Evolutionary conservation across 2,888 invertebrate genomes (phyloP), one percentile per base, ranked within the genome.

Genomic region (Tachina lurida): DNA sequence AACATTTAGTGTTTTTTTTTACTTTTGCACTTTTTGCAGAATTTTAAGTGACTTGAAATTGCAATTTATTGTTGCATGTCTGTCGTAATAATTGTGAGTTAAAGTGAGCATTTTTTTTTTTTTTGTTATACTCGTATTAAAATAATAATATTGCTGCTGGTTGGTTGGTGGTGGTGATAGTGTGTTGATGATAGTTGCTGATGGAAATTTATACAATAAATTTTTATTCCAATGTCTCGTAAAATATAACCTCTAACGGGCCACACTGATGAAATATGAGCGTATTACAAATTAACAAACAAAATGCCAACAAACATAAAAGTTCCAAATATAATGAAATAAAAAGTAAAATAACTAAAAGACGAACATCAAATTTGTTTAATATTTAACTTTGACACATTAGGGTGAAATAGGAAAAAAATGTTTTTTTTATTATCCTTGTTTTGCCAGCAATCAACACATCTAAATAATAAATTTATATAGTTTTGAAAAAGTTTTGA

Each of bases 1-100:
- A 74, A 43, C 62, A 54, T 68, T 65, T 76, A n/a, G 41, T 62
- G 47, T 54, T 65, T 10, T 63, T 67, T 19, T 47, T 54, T 67
- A 52, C 15, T 45, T 49, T 49, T 41, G 47, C 56, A 43, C 75
- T 74, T 80, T 90, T 89, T 90, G 89, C 89, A 89, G 89, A 90
- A 90, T 89, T 89, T 90, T 89, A 91, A 91, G 90, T 90, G 91
- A 91, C 91, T 91, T 90, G 91, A 90, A 91, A 90, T 91, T 91
- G 90, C 90, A 90, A 91, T 91, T 91, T 91, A 91, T 91, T 89
- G 91, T 89, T 79, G 89, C 86, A 87, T 88, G 88, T 88, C 89
- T 86, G 86, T 86, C 86, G 79, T 41, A 83, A 79, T 83, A 86
- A 86, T 86, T 86, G 86, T 83, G 75, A 83, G 79, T 86, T 83